Base-by-base conservation (phyloP, 2,797 vertebrate genomes). In the Sebastes melanostomus region DNA sequence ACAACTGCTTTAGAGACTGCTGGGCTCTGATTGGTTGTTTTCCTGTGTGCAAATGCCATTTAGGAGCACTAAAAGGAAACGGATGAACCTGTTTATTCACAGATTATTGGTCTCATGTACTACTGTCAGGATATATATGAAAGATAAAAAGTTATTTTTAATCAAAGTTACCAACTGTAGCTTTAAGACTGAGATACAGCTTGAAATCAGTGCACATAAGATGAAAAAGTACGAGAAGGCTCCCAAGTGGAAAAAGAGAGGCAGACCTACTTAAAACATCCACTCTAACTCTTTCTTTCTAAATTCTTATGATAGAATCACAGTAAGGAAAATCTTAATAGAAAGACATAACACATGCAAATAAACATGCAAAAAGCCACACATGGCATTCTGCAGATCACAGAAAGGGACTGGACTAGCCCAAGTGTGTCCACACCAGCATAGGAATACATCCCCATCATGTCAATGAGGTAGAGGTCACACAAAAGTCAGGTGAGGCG, bases 351-450 rank as follows among this genome's bases (percentile, higher is more conserved):
- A 55, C 24, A 72, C 56, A 85, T 86, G 86, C 87, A 89, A 66
- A 59, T 8, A 71, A 70, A 76, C 80, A 84, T 86, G 86, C 85
- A 84, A 79, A 80, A 27, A 78, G 75, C 30, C 73, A 85, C 66
- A 86, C 62, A 36, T 80, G 66, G 74, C 46, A 46, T 69, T 84
- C 61, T 81, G 65, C 77, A 86, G 72, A 27, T 69, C 58, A 58
- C 72, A 67, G 42, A 88, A 11, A 65, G 18, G 54, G 61, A 63
- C 66, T 54, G 69, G 58, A 75, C 66, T 71, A 82, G 66, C 11
- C 69, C 25, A 73, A 65, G 65, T 59, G 66, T 78, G 75, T 86
- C 78, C 82, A 78, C 59, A 78, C 1, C 73, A 75, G 75, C 68
- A 82, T 71, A 72, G 29, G 60, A 77, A 46, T 36, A 62, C 36